These are phyloP conservation scores for Oncopodura yosiiana DNA, from an alignment of 1,140 invertebrate species.

Conservation along the genomic window DNA sequence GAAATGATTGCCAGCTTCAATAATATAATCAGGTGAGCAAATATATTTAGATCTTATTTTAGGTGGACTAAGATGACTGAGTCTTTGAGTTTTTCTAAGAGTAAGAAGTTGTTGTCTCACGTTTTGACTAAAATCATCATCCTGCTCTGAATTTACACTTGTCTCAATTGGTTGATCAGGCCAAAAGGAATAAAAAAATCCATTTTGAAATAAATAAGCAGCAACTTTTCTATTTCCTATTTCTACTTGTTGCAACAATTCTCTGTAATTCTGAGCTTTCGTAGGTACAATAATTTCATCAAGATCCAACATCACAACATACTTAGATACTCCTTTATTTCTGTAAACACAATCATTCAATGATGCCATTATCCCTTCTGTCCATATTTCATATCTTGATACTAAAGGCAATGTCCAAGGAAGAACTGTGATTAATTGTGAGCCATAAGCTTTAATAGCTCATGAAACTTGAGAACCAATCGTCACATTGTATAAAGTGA, in stretches of 20 bases:
- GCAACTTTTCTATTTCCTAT: too few species aligned
- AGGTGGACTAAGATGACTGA: too few species aligned
- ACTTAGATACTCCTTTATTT: conserved; percentile 41
- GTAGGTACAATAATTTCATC: conserved; percentile 82
- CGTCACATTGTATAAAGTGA: conserved; percentile 87
- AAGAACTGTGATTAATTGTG: conserved; percentile 61
- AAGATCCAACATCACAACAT: conserved; percentile 75
- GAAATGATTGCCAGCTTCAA: too few species aligned
- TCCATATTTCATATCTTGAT: conserved; percentile 79
- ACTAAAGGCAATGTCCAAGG: conserved; percentile 81
- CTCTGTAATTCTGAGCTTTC: conserved; percentile 37
- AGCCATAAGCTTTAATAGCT: conserved; percentile 60
- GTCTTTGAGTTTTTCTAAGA: too few species aligned
- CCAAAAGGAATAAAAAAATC: not conserved
- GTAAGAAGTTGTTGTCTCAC: too few species aligned
- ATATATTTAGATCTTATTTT: too few species aligned
- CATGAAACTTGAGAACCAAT: conserved; percentile 64
- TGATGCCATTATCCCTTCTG: conserved; percentile 78
- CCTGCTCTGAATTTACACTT: too few species aligned
- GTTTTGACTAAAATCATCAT: too few species aligned
- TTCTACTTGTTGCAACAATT: too few species aligned
- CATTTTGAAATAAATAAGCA: not conserved
- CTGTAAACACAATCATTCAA: conserved; percentile 87
- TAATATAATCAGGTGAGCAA: too few species aligned
- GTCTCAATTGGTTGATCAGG: too few species aligned